Conservation (phyloP, 92 coral and sea anemone genomes). For the Bergia sp. region DNA sequence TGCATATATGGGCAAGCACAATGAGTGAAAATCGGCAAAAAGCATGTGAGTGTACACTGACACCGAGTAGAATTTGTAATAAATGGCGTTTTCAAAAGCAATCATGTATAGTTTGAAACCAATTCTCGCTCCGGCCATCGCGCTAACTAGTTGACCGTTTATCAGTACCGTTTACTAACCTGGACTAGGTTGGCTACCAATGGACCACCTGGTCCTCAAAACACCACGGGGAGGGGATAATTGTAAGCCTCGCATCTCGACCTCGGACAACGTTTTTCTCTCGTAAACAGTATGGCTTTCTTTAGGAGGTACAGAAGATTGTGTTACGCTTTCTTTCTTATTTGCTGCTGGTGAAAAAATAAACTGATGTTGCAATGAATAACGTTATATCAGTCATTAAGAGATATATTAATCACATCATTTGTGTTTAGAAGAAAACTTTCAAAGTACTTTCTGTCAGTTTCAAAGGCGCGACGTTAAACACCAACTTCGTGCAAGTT, state of each 20-base stretch:
- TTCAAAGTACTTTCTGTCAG: too few species aligned
- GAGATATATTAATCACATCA: too few species aligned
- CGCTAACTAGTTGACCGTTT: too few species aligned
- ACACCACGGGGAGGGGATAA: slow-evolving; percentile 3
- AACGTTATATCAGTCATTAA: background rate
- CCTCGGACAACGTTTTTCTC: background rate
- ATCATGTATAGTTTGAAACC: background rate
- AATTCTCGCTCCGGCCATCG: background rate
- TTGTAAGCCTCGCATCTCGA: background rate
- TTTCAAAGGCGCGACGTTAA: too few species aligned
- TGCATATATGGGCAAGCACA: too few species aligned
- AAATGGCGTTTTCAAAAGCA: too few species aligned
- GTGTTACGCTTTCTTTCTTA: background rate
- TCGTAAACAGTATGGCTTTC: background rate
- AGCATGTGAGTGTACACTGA: too few species aligned
- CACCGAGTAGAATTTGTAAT: background rate
- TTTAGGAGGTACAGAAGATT: background rate
- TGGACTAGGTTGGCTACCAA: background rate
- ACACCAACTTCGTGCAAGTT: too few species aligned
- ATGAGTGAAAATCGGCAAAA: too few species aligned
- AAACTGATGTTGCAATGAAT: background rate
- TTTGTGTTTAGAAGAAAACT: too few species aligned
- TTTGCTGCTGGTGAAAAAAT: background rate
- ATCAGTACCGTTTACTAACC: background rate
- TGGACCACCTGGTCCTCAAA: background rate